Evolutionary conservation across 2,113 vertebrate species (phyloP).

Genomic region (Porphyrio hochstetteri): DNA sequence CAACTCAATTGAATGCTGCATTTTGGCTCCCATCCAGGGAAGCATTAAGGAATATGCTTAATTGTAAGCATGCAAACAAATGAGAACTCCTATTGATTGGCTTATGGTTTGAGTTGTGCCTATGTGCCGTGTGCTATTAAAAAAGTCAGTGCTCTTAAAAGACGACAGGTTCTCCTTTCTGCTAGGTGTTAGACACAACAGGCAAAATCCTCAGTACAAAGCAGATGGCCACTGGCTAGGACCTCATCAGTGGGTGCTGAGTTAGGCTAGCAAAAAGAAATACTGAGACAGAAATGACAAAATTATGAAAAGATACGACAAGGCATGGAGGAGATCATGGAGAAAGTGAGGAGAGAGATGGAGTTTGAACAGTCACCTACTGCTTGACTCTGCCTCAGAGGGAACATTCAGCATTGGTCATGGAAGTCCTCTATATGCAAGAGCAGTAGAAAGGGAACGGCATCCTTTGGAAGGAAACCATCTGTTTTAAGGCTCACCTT

Average conservation of each 20-base stretch:
- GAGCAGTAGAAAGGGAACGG: neutral
- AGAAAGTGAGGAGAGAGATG: neutral
- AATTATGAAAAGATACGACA: rapidly evolving
- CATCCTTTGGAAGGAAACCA: neutral
- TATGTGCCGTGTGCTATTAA: neutral
- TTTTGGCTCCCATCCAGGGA: constrained; percentile 36
- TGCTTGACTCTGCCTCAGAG: neutral
- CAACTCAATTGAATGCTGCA: constrained; percentile 19
- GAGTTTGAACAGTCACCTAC: neutral
- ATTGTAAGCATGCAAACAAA: constrained; percentile 43
- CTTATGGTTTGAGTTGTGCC: neutral
- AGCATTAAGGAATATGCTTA: constrained; percentile 44
- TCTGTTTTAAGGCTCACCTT: neutral
- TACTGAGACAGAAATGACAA: neutral
- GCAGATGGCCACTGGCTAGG: rapidly evolving
- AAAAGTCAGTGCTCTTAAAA: neutral
- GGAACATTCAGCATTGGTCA: neutral
- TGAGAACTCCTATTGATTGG: constrained; percentile 39
- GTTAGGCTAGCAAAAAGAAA: neutral
- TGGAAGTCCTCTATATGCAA: neutral
- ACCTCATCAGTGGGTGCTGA: neutral
- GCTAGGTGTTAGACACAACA: neutral
- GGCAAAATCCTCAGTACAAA: neutral
- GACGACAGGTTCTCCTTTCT: neutral
- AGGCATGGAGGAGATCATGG: neutral